A percentile compares a stretch with the other conserved stretches of the same genome.
Conservation (phyloP, 2,797 vertebrate species). For the Podargus strigoides region DNA sequence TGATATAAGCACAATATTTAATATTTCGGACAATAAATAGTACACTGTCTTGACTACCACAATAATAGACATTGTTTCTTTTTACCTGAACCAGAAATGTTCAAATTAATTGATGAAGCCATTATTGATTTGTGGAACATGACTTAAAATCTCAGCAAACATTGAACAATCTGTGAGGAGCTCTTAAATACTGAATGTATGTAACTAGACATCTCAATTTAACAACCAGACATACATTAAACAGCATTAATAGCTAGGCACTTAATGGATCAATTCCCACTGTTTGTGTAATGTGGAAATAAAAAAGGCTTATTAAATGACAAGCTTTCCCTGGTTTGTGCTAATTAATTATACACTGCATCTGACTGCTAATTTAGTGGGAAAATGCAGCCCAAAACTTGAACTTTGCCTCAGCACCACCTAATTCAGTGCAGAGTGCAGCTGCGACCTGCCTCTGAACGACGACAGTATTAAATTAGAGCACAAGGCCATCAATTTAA, state of each 20-base stretch:
- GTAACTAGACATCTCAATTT: slow-evolving; percentile 85
- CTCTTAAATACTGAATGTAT: slow-evolving; percentile 76
- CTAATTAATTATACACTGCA: slow-evolving; percentile 91
- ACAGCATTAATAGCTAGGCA: slow-evolving; percentile 86
- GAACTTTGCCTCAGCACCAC: slow-evolving; percentile 89
- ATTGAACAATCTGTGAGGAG: slow-evolving; percentile 71
- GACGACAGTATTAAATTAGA: slow-evolving; percentile 95
- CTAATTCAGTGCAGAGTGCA: slow-evolving; percentile 87
- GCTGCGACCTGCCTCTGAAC: slow-evolving; percentile 84
- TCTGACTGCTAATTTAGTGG: slow-evolving; percentile 91
- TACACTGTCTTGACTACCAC: not conserved
- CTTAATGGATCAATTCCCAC: slow-evolving; percentile 92
- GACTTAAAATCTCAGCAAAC: slow-evolving; percentile 75
- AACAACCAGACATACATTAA: slow-evolving; percentile 88
- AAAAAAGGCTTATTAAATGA: slow-evolving; percentile 94
- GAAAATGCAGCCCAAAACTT: slow-evolving; percentile 85
- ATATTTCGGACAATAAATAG: not conserved
- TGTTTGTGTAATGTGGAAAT: slow-evolving; percentile 87
- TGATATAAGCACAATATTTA: slow-evolving; percentile 43
- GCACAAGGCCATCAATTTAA: slow-evolving; percentile 97
- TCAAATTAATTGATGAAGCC: slow-evolving; percentile 71
- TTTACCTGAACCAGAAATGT: slow-evolving; percentile 51
- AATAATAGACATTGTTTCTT: not conserved
- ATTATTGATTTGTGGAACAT: slow-evolving; percentile 76
- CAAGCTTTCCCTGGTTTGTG: slow-evolving; percentile 90